Evolutionary conservation across 2,888 invertebrate species (phyloP), one percentile per base, ranked within the genome.

Genomic region (Catocala sponsa): DNA sequence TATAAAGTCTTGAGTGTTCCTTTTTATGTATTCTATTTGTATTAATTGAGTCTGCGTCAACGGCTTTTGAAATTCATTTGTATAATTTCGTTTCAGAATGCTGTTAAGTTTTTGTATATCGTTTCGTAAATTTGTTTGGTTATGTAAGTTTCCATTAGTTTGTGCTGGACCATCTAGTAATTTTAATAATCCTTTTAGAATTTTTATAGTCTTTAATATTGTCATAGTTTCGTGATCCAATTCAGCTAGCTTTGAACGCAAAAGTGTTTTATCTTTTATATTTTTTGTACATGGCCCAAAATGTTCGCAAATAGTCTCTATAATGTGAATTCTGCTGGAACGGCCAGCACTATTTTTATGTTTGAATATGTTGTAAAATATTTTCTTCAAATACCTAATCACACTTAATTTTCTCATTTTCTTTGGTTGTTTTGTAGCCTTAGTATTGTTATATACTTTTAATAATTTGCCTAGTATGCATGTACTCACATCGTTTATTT

Each of bases 1-100:
- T 32, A 91, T 80, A 42, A 92, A 91, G 12, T 78, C 64, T 53
- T 86, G 72, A 15, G 85, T 86, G 58, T 89, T 88, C 53, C 78
- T 80, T 74, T 88, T 91, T 5, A 92, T 82, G 55, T 87, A 87
- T 50, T 79, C 72, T 25, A 91, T 83, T 77, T 89, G 89, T 6
- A 59, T 76, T 25, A 63, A 57, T 66, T 88, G 83, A 5, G 82
- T 85, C 15, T 79, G 68, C 32, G 83, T 80, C 10, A 90, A 48
- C 1, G 79, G 69, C 5, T 55, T 7, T 5, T 68, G 57, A 6
- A 58, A 62, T 32, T 65, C 63, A 4, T 68, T 68, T 25, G 51
- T 54, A 47, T 80, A 80, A 13, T 65, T 72, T 2, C 77, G 80
- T 75, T 73, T 87, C 0, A 93, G 53, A 60, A 91, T 85, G 0